A percentile compares a stretch with the other conserved stretches of the same genome.
Conservation (phyloP, 2,113 vertebrate genomes). For the Casuarius casuarius region DNA sequence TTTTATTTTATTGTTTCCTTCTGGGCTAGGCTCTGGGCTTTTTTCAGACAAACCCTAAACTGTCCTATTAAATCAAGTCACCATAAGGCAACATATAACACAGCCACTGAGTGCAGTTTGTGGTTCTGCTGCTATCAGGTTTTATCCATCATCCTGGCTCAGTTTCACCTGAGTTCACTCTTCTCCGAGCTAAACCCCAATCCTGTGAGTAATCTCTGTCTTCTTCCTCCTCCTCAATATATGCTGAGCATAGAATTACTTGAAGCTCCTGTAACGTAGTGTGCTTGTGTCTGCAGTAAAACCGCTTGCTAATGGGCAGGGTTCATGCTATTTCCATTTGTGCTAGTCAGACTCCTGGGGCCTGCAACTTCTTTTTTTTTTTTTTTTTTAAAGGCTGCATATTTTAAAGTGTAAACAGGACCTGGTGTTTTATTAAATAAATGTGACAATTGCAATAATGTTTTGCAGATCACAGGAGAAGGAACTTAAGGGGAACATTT, state of each 20-base stretch:
- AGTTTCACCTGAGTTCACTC: neutral
- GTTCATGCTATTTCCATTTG: slow-evolving; percentile 20
- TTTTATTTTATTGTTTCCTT: neutral
- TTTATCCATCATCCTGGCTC: neutral
- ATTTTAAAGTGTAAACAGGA: slow-evolving; percentile 60
- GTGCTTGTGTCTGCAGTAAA: slow-evolving; percentile 11
- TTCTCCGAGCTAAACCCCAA: neutral
- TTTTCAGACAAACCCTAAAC: neutral
- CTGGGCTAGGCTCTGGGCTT: neutral
- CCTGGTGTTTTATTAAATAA: slow-evolving; percentile 70
- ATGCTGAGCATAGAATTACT: neutral
- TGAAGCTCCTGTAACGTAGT: neutral
- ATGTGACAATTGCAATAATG: slow-evolving; percentile 56
- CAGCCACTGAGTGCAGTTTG: neutral
- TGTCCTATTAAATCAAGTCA: slow-evolving; percentile 3
- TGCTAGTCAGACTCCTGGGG: slow-evolving; percentile 33
- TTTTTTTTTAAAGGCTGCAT: neutral
- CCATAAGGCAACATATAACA: neutral
- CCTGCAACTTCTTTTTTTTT: neutral
- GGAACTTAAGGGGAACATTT: slow-evolving; percentile 34
- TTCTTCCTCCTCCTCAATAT: neutral
- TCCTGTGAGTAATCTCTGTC: neutral
- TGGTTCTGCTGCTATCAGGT: neutral
- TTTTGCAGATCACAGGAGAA: slow-evolving; percentile 43
- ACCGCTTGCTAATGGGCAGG: neutral